A percentile compares a stretch with the other conserved stretches of the same genome.
Conservation (phyloP, 2,888 invertebrate species). For the Drosophila meridiana region DNA sequence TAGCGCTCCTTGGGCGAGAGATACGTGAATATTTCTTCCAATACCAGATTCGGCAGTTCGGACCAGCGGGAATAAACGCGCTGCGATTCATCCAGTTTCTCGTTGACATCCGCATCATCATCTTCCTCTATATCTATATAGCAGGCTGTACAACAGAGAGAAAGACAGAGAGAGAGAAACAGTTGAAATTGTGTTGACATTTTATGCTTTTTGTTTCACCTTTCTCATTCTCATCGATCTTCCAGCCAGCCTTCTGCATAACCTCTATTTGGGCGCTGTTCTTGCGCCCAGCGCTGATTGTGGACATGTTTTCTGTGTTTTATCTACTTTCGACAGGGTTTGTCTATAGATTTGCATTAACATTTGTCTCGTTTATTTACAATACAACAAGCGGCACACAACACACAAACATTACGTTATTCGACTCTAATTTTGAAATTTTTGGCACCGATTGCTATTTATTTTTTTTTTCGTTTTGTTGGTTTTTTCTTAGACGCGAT, state of each 20-base stretch:
- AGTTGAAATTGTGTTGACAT: constrained; percentile 18
- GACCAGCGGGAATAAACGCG: constrained; percentile 87
- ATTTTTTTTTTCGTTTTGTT: constrained; percentile 16
- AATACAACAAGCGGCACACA: constrained; percentile 35
- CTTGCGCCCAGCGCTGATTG: constrained; percentile 49
- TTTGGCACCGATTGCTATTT: constrained; percentile 67
- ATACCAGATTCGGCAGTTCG: constrained; percentile 89
- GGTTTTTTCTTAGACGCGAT: constrained; percentile 35
- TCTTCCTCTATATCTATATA: constrained; percentile 86
- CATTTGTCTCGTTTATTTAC: constrained; percentile 58
- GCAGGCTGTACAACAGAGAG: constrained; percentile 82
- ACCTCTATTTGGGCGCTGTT: constrained; percentile 58
- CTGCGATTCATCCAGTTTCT: constrained; percentile 73
- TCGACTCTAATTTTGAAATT: constrained; percentile 78
- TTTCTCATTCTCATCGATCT: constrained; percentile 81
- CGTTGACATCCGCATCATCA: constrained; percentile 76
- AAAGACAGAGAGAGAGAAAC: not conserved
- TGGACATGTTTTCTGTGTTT: constrained; percentile 42
- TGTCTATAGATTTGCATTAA: constrained; percentile 16
- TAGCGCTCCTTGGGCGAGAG: constrained; percentile 90
- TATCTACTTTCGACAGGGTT: not conserved
- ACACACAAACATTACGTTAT: constrained; percentile 49
- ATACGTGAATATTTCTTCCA: constrained; percentile 90
- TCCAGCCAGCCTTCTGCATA: constrained; percentile 83
- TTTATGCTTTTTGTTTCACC: constrained; percentile 64